These are phyloP conservation scores for Babyrousa celebensis DNA, from an alignment of 2,797 vertebrate genomes.

Conservation along the genomic window DNA sequence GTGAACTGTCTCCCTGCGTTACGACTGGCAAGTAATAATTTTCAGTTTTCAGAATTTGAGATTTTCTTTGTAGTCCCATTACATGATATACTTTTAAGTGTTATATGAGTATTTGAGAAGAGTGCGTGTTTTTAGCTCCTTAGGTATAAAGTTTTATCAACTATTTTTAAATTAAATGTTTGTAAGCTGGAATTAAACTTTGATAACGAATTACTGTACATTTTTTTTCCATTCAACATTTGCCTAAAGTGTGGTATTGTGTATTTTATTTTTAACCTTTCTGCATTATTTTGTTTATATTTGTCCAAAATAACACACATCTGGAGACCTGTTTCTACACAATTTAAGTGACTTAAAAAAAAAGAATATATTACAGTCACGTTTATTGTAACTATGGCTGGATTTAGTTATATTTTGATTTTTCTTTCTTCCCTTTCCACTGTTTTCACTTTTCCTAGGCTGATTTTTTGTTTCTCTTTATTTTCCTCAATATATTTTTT, in stretches of 20 bases:
- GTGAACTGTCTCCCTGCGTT: background rate
- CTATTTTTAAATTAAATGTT: background rate
- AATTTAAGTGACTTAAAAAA: conserved; percentile 1
- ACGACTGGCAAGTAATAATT: background rate
- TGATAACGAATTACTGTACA: background rate
- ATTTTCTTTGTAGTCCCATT: background rate
- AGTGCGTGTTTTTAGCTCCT: background rate
- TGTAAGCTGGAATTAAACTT: conserved; percentile 28
- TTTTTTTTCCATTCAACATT: conserved; percentile 52
- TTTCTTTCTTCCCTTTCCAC: background rate
- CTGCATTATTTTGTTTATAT: conserved; percentile 42
- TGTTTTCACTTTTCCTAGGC: conserved; percentile 45
- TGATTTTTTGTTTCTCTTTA: conserved; percentile 25
- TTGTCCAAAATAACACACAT: conserved; percentile 17
- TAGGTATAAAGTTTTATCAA: conserved; percentile 19
- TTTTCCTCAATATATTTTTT: conserved; percentile 31
- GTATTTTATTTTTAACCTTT: conserved; percentile 19
- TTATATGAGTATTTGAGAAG: conserved; percentile 38
- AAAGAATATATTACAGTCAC: background rate
- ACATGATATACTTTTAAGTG: conserved; percentile 33
- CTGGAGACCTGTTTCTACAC: background rate
- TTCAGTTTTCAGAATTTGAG: conserved; percentile 38
- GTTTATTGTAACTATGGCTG: background rate
- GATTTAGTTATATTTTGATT: conserved; percentile 1
- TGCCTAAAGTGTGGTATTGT: background rate